phyloP scores from a whole-genome alignment of 2,888 invertebrate species.

The Rosalia funebris region DNA sequence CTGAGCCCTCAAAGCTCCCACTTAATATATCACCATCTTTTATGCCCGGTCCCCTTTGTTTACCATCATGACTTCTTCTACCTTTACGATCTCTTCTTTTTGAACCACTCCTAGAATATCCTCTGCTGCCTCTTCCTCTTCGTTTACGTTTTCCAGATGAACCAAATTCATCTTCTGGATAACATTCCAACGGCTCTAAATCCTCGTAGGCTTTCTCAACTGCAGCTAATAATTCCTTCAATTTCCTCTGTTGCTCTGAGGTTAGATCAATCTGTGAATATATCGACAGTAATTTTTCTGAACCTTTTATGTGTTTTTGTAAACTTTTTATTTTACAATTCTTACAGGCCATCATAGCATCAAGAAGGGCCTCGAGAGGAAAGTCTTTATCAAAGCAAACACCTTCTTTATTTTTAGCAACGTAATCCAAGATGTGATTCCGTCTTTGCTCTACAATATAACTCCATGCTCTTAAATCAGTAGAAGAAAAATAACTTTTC shows the following conservation, averaged over 20 bases:
- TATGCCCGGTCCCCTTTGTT: background rate
- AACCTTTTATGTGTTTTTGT: slow-evolving; percentile 63
- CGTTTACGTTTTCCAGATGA: background rate
- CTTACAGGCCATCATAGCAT: slow-evolving; percentile 61
- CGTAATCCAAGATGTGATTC: slow-evolving; percentile 67
- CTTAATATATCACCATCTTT: background rate
- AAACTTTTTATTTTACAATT: slow-evolving; percentile 67
- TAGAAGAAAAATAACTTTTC: slow-evolving; percentile 68
- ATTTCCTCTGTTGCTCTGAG: slow-evolving; percentile 52
- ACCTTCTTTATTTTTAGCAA: slow-evolving; percentile 45
- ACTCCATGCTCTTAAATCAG: slow-evolving; percentile 70
- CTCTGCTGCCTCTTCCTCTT: background rate
- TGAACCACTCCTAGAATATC: background rate
- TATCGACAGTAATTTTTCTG: slow-evolving; percentile 50
- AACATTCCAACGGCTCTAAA: background rate
- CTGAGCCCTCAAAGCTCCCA: background rate
- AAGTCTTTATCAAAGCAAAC: slow-evolving; percentile 56
- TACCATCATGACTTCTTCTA: background rate
- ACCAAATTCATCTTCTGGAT: background rate
- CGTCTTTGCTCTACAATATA: slow-evolving; percentile 67
- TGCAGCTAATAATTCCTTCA: slow-evolving; percentile 38
- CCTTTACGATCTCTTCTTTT: background rate
- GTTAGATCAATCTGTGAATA: slow-evolving; percentile 53
- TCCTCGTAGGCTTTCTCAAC: background rate
- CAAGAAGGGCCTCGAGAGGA: slow-evolving; percentile 59